Evolutionary conservation across 2,797 vertebrate genomes (phyloP).

Genomic region (Sebastiscus albofasciatus): DNA sequence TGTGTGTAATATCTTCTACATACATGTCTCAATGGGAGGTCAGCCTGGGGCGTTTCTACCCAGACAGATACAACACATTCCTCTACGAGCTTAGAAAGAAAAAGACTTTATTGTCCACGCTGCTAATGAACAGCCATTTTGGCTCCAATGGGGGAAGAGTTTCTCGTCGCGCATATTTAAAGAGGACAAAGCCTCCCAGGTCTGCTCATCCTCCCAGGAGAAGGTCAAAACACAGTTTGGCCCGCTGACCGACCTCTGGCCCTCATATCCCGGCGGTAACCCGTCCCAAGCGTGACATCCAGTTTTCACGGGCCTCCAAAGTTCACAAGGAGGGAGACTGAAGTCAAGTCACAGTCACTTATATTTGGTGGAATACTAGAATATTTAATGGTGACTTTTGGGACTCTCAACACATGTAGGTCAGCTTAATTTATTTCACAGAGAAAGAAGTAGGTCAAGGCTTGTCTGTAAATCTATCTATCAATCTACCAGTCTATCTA

Average conservation of each 20-base stretch:
- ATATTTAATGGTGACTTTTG: neutral
- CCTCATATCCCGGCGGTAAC: conserved; percentile 7
- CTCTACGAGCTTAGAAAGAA: conserved; percentile 24
- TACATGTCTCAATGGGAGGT: conserved; percentile 41
- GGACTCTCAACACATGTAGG: neutral
- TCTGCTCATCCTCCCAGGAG: conserved; percentile 18
- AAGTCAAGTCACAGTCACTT: neutral
- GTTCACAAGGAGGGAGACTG: neutral
- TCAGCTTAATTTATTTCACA: neutral
- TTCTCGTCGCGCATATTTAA: conserved; percentile 28
- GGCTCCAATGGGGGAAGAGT: neutral
- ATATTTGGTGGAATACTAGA: neutral
- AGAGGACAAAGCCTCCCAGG: conserved; percentile 42
- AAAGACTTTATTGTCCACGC: conserved; percentile 53
- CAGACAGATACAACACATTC: conserved; percentile 67
- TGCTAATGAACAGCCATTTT: neutral
- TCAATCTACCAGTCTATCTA: neutral
- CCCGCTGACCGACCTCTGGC: conserved; percentile 37
- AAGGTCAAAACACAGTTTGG: conserved; percentile 26
- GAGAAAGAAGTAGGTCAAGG: neutral
- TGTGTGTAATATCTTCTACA: conserved; percentile 7
- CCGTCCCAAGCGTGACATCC: conserved; percentile 19
- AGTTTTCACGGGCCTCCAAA: conserved; percentile 1
- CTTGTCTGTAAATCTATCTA: neutral
- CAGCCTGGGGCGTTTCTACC: conserved; percentile 33